These are phyloP conservation scores for Globia sparganii DNA, from an alignment of 2,888 invertebrate species.

Conservation along the genomic window DNA sequence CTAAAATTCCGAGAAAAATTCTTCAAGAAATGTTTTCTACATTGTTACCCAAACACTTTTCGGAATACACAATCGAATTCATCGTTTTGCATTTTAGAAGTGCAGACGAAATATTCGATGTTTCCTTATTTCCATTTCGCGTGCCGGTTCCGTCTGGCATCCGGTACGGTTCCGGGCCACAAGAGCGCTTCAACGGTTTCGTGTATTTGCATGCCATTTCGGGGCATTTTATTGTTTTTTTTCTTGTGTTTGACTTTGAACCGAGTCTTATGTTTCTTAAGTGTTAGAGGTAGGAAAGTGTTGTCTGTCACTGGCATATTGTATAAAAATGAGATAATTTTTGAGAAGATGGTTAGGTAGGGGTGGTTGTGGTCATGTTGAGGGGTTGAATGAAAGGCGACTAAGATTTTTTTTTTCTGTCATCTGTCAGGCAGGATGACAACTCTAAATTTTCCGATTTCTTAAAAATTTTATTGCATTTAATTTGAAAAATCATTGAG, in stretches of 20 bases:
- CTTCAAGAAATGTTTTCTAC: not conserved
- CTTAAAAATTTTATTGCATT: too few relatives aligned
- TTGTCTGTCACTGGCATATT: not conserved
- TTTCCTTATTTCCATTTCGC: constrained; percentile 50
- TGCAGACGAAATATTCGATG: constrained; percentile 43
- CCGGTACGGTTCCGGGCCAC: constrained; percentile 31
- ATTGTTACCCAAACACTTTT: constrained; percentile 11
- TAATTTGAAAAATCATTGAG: too few relatives aligned
- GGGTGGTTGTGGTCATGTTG: not conserved
- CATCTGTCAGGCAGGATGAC: too few relatives aligned
- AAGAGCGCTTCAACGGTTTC: constrained; percentile 24
- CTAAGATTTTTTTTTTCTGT: too few relatives aligned
- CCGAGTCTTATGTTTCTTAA: not conserved
- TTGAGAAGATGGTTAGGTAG: not conserved
- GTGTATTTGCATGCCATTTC: constrained; percentile 28
- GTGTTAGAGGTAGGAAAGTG: not conserved
- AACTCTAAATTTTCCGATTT: too few relatives aligned
- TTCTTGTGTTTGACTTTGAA: not conserved
- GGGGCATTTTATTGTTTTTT: not conserved
- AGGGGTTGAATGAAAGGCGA: not conserved
- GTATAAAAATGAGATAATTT: not conserved
- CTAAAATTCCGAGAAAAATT: too few relatives aligned
- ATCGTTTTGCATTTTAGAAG: constrained; percentile 18
- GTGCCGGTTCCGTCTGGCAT: constrained; percentile 19
- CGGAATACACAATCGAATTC: constrained; percentile 10